A percentile compares a stretch with the other conserved stretches of the same genome.
Evolutionary conservation across 2,113 vertebrate genomes (phyloP).

Genomic region (Gymnorhina tibicen): DNA sequence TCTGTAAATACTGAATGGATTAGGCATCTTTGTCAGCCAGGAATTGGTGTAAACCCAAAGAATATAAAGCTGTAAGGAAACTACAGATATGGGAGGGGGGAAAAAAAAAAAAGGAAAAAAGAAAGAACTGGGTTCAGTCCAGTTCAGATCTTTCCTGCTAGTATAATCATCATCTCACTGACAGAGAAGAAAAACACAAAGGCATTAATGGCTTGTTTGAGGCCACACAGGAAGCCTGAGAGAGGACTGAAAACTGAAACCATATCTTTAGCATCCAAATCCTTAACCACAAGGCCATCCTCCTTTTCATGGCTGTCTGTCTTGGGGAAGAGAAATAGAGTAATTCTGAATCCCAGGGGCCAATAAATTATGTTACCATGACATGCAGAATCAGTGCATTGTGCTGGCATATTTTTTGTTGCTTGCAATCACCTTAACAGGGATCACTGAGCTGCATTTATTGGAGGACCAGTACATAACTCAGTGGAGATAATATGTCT

Average conservation of each 20-base stretch:
- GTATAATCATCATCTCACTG: slow-evolving; percentile 44
- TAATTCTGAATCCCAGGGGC: slow-evolving; percentile 12
- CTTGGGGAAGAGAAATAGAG: slow-evolving; percentile 40
- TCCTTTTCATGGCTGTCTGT: slow-evolving; percentile 36
- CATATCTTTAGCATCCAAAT: slow-evolving; percentile 27
- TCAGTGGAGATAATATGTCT: not conserved
- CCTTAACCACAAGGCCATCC: slow-evolving; percentile 59
- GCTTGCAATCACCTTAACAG: slow-evolving; percentile 19
- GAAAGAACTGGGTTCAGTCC: not conserved
- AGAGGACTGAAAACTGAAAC: slow-evolving; percentile 28
- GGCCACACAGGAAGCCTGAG: slow-evolving; percentile 62
- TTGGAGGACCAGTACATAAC: not conserved
- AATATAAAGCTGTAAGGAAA: not conserved
- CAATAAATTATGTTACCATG: slow-evolving; percentile 4
- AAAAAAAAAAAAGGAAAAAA: fast-evolving
- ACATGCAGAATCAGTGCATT: slow-evolving; percentile 18
- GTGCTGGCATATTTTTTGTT: not conserved
- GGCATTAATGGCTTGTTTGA: slow-evolving; percentile 52
- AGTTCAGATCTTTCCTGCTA: slow-evolving; percentile 23
- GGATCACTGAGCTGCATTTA: not conserved
- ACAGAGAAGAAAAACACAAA: slow-evolving; percentile 57
- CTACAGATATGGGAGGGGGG: not conserved
- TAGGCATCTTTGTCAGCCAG: not conserved
- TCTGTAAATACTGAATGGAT: not conserved
- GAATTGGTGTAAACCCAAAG: not conserved